Base-by-base conservation (phyloP, 1,140 invertebrate genomes). In the Delia radicum region DNA sequence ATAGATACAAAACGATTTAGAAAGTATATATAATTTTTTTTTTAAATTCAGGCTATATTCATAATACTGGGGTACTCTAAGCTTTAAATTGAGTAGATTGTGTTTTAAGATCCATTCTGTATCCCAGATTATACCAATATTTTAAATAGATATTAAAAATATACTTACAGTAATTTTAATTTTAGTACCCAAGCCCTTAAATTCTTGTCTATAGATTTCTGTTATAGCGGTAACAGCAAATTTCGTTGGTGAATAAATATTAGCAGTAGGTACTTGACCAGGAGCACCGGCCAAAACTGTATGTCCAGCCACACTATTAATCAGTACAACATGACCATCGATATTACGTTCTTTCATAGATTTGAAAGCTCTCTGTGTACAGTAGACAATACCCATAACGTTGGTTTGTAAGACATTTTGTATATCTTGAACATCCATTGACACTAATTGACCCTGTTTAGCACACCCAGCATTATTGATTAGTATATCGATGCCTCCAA, bases 401-500 rank as follows among this genome's bases (percentile, higher is more conserved):
- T 92, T 92, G 0, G 81, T 79, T 37, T 84, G 78, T 13, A 85
- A 42, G 2, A 80, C 75, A 37, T 74, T 77, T 74, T 71, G 65
- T 15, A 74, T 65, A 7, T 42, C 7, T 21, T 79, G 74, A n/a
- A 62, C 76, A 67, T 55, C 78, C 76, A 69, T 48, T 89, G 91
- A 6, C 91, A 91, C 80, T 90, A 92, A 80, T 92, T 92, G 27
- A 92, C 85, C 74, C 90, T 87, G 5, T 92, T 85, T 65, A 0
- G 85, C 79, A 0, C 90, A 78, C 0, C 91, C 93, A 6, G 93
- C 93, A 81, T 92, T 93, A 81, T 94, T 94, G 37, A 94, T 86
- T 29, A 93, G 86, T 2, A 94, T 85, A 79, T 93, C 90, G 0
- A 93, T 85, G 5, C 89, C 88, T 15, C 89, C 90, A 74, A 89